phyloP scores from a whole-genome alignment of 2,113 vertebrate genomes.

The Pomatorhinus ruficollis region DNA sequence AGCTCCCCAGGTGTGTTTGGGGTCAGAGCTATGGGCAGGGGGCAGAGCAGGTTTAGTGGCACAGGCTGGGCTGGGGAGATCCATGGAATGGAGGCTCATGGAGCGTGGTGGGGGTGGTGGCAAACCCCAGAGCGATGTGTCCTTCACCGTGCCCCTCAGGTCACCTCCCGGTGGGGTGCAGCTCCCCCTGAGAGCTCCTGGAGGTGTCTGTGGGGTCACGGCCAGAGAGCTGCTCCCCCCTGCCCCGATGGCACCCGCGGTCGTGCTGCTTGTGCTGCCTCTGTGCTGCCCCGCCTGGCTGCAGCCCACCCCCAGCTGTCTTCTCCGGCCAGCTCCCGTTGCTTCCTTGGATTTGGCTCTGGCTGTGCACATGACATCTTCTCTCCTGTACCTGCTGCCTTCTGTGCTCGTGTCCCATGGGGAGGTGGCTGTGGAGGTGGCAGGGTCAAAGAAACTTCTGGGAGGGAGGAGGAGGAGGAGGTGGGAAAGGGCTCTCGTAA shows the following conservation, averaged over 20 bases:
- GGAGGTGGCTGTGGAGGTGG: background rate
- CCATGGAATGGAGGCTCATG: rapidly evolving
- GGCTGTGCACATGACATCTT: conserved; percentile 33
- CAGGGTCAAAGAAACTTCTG: background rate
- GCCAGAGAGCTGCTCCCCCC: background rate
- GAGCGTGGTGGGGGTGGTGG: background rate
- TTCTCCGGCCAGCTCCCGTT: background rate
- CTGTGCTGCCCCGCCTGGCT: conserved; percentile 39
- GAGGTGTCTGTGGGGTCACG: background rate
- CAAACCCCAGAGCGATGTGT: rapidly evolving
- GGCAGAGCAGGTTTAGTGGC: background rate
- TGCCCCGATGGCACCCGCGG: background rate
- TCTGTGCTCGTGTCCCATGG: background rate
- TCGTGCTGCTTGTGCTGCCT: conserved; percentile 30
- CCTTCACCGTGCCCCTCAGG: background rate
- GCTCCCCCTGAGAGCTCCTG: background rate
- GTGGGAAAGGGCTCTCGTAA: background rate
- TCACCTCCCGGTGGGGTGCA: background rate
- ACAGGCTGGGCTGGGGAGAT: background rate
- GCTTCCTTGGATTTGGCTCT: conserved; percentile 45
- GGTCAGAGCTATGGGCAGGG: rapidly evolving
- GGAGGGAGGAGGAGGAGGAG: background rate
- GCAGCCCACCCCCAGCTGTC: background rate
- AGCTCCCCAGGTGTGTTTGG: background rate
- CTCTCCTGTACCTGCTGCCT: conserved; percentile 4